Base-by-base conservation (phyloP, 2,797 vertebrate species). In the Crax fasciolata region DNA sequence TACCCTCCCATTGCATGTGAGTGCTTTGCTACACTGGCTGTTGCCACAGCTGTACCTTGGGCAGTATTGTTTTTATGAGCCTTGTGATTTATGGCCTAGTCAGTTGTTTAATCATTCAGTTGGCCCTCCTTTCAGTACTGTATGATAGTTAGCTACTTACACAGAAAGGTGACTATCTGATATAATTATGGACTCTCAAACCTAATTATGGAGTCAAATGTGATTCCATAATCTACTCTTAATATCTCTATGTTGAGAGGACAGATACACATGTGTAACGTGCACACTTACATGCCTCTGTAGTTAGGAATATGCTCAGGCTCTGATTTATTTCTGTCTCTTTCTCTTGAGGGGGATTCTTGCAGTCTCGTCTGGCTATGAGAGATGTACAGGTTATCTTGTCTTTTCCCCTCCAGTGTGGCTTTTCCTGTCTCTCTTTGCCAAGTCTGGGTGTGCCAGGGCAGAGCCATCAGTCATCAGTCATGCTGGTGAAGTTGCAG, bases 151-250 rank as follows among this genome's bases (percentile, higher is more conserved):
- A 94, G 87, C 91, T 96, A 90, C 86, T 96, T 93, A 92, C 84
- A 88, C 59, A 85, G 72, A 87, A 95, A 95, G 93, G 94, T 93
- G 93, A 92, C 90, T 89, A 90, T 89, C 74, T 90, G 90, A 96
- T 97, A 74, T 96, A 96, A 96, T 97, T 94, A 94, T 83, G 65
- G 84, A 74, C 38, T 86, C 88, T 94, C 91, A 89, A 96, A 96
- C 39, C 92, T 94, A 96, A 94, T 95, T 96, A 93, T 55, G 62
- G 93, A 96, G 82, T 84, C 71, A 92, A 87, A 94, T 96, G 93
- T 94, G 51, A 94, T 96, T 96, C 91, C 10, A 71, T 96, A 97
- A 96, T 94, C 80, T 91, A 67, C 79, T 74, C 51, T 73, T 95
- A 92, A 93, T 74, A n/a, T 44, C 49, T 94, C 73, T 73, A 0